A percentile compares a stretch with the other conserved stretches of the same genome.
phyloP scores from a whole-genome alignment of 2,113 vertebrate genomes.

The Carollia perspicillata region DNA sequence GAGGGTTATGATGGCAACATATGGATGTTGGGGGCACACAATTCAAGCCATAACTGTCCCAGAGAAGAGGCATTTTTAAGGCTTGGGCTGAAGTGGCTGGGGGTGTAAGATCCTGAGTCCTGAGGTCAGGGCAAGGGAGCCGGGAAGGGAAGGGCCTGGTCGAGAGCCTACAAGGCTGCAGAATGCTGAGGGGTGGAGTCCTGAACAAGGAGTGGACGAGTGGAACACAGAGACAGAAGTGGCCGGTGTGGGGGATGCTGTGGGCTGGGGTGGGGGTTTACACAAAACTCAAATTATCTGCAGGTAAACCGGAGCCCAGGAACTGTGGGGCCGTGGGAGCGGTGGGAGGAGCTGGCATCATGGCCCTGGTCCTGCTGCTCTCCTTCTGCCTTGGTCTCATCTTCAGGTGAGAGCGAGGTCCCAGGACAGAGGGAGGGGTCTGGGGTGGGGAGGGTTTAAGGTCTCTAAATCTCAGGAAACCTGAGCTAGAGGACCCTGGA shows the following conservation, averaged over 20 bases:
- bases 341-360: neutral
- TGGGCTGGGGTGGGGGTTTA: neutral
- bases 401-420: neutral
- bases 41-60: neutral
- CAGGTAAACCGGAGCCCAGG: neutral
- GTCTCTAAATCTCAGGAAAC: neutral
- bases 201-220: neutral
- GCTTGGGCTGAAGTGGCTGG: neutral
- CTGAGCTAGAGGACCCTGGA: neutral
- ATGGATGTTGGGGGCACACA: neutral
- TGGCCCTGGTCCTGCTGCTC: neutral
- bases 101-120: neutral
- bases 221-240: neutral
- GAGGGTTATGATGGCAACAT: neutral
- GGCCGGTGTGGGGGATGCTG: neutral
- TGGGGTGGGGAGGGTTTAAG: neutral
- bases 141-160: no score
- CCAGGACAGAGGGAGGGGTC: neutral
- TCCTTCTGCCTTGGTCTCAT: neutral
- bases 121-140: neutral
- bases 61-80: neutral
- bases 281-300: neutral
- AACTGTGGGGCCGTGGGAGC: fast-evolving
- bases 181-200: neutral
- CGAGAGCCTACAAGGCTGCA: neutral